Percentiles rank a stretch among this genome's conserved stretches.
These are phyloP conservation scores for Eueremaeus valkanovi DNA, from an alignment of 2,888 invertebrate genomes.

Conservation along the genomic window DNA sequence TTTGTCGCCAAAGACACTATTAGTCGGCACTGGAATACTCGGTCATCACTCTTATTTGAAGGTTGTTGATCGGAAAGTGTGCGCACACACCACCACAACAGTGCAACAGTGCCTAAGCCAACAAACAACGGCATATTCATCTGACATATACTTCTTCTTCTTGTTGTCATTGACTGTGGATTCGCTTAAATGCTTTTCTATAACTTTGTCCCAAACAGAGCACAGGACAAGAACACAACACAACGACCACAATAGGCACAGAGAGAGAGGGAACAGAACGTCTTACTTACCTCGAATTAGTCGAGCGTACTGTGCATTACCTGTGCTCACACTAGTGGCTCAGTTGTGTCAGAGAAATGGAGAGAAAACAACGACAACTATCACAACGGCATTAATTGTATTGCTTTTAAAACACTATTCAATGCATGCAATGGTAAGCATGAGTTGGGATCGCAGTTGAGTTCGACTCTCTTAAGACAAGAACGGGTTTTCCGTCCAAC, in stretches of 20 bases:
- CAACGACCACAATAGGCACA: not conserved
- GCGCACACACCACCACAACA: not conserved
- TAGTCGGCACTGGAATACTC: not conserved
- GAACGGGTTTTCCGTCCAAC: constrained; percentile 29
- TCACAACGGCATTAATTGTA: not conserved
- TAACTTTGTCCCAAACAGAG: constrained; percentile 10
- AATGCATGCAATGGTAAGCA: not conserved
- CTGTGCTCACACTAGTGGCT: constrained; percentile 3
- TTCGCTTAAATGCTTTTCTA: constrained; percentile 26
- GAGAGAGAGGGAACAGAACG: not conserved
- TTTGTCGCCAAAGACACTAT: not conserved
- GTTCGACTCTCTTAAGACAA: no score
- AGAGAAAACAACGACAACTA: constrained; percentile 18
- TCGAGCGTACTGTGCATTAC: constrained; percentile 19
- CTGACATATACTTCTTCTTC: not conserved
- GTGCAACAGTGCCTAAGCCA: not conserved
- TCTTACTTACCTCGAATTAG: constrained; percentile 28
- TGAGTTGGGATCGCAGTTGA: not conserved
- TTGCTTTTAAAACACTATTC: not conserved
- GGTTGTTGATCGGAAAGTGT: constrained; percentile 23
- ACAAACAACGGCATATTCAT: no score
- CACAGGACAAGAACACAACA: not conserved
- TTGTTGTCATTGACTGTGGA: not conserved
- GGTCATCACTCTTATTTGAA: constrained; percentile 32
- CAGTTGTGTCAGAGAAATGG: constrained; percentile 12